Evolutionary conservation across 2,797 vertebrate genomes (phyloP).

Genomic region (Rousettus madagascariensis): DNA sequence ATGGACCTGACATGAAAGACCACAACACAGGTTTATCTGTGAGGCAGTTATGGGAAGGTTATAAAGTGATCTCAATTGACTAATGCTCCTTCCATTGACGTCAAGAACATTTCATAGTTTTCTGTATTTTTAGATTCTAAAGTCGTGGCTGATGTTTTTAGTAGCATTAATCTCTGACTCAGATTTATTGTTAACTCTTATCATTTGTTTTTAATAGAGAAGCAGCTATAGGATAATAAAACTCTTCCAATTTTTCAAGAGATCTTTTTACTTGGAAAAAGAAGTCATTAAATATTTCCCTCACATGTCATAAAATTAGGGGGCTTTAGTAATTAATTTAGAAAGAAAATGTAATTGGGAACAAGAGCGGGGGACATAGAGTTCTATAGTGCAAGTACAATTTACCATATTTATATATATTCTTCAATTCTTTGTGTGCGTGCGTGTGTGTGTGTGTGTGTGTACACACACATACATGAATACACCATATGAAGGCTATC

Average conservation of each 20-base stretch:
- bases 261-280: neutral
- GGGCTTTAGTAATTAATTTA: neutral
- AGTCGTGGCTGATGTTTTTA: constrained; percentile 20
- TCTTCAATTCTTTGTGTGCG: neutral
- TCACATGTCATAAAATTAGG: neutral
- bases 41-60: constrained; percentile 41
- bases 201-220: constrained; percentile 18
- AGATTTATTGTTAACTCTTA: constrained; percentile 53
- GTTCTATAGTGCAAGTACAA: neutral
- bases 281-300: neutral
- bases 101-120: constrained; percentile 52
- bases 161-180: constrained; percentile 41
- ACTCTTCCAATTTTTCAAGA: neutral
- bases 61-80: constrained; percentile 45
- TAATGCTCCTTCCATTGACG: constrained; percentile 40
- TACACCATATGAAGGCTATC: neutral
- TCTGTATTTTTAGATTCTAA: constrained; percentile 66
- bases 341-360: neutral
- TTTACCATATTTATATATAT: neutral
- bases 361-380: neutral
- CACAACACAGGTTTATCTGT: constrained; percentile 23
- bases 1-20: constrained; percentile 44
- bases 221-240: neutral
- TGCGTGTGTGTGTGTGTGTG: neutral
- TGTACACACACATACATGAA: too few species aligned